Conservation (phyloP, 2,113 vertebrate species). For the Monarcha castaneiventris region DNA sequence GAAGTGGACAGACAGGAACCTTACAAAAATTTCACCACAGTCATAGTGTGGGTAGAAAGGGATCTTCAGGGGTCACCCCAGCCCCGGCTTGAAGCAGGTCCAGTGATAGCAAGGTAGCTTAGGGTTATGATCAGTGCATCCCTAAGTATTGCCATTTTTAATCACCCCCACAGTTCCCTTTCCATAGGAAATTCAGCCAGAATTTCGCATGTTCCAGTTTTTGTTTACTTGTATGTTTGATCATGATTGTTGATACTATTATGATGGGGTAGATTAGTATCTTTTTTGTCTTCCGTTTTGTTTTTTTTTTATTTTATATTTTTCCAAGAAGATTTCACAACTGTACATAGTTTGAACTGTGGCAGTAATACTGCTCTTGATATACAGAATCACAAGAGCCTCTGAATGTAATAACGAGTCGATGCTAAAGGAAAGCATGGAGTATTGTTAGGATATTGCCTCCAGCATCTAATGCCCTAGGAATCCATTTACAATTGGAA, state of each 20-base stretch:
- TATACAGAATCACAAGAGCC: neutral
- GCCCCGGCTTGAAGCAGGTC: neutral
- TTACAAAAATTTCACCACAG: neutral
- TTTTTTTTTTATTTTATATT: neutral
- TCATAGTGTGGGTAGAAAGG: accelerated
- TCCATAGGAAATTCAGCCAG: neutral
- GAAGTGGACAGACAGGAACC: neutral
- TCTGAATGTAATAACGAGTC: neutral
- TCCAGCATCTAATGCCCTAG: neutral
- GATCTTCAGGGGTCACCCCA: neutral
- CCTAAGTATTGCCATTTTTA: neutral
- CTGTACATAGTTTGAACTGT: neutral
- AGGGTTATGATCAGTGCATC: neutral
- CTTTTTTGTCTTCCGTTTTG: accelerated
- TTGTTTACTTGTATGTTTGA: neutral
- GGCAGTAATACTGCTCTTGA: neutral
- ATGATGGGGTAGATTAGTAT: neutral
- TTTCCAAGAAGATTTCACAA: neutral
- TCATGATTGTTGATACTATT: neutral
- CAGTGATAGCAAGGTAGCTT: neutral
- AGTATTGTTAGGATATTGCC: neutral
- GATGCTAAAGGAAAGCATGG: neutral
- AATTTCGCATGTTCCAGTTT: neutral
- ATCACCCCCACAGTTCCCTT: neutral
- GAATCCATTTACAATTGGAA: conserved; percentile 8